Evolutionary conservation across 2,113 vertebrate genomes (phyloP).

Genomic region (Pristiophorus japonicus): DNA sequence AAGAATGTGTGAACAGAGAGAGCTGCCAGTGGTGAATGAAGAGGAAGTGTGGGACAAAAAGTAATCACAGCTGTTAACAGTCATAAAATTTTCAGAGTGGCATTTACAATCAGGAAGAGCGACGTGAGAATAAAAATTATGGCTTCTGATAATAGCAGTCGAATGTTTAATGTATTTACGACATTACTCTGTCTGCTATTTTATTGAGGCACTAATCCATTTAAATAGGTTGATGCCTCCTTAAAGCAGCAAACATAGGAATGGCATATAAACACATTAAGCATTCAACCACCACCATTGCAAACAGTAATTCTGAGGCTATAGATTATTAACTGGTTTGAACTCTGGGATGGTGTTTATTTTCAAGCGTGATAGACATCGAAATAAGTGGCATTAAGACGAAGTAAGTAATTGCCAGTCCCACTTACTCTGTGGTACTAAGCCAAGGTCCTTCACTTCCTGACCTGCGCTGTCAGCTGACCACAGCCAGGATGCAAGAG

Average conservation of each 20-base stretch:
- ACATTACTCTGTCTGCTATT: conserved; percentile 12
- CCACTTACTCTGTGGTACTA: background rate
- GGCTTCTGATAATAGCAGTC: conserved; percentile 19
- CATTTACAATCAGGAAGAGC: background rate
- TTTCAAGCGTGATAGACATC: background rate
- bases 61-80: conserved; percentile 5
- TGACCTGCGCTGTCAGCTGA: background rate
- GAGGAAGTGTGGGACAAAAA: background rate
- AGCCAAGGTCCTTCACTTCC: background rate
- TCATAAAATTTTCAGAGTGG: conserved; percentile 16
- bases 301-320: background rate
- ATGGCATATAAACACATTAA: conserved; percentile 13
- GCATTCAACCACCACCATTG: background rate
- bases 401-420: background rate
- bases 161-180: conserved; percentile 30
- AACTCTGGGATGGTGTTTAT: background rate
- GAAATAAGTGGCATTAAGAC: background rate
- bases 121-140: conserved; percentile 2
- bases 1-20: too few relatives aligned
- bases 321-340: background rate
- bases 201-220: conserved; percentile 19
- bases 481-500: background rate
- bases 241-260: background rate
- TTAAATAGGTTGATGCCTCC: background rate
- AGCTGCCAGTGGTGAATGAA: background rate